phyloP scores from a whole-genome alignment of 2,797 vertebrate genomes.

The Phaenicophaeus curvirostris region DNA sequence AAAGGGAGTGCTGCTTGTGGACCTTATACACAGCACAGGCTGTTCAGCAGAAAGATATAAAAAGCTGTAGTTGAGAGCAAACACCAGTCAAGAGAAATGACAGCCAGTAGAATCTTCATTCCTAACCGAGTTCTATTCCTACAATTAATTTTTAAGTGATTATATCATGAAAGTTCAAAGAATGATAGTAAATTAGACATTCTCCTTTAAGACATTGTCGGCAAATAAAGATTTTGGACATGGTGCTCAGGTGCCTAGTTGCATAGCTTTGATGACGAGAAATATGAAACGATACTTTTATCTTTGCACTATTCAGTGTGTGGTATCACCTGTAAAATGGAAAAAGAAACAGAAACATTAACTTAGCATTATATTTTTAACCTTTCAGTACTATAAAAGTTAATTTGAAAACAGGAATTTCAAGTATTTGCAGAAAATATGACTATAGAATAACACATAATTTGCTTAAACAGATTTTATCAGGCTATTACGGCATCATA shows the following conservation, averaged over 20 bases:
- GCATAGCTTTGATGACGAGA: background rate
- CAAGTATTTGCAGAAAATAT: background rate
- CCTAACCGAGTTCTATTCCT: background rate
- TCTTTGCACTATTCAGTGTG: background rate
- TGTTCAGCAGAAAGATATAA: background rate
- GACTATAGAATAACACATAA: background rate
- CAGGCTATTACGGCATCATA: too few species aligned
- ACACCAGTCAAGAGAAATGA: background rate
- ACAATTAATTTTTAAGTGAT: background rate
- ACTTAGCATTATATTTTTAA: background rate
- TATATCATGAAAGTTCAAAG: background rate
- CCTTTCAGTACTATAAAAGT: background rate
- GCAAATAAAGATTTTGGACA: background rate
- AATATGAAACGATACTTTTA: background rate
- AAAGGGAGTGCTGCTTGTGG: background rate
- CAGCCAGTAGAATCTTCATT: background rate
- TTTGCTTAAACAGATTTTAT: background rate
- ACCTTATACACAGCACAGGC: background rate
- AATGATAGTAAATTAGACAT: background rate
- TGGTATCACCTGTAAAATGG: background rate
- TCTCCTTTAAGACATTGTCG: background rate
- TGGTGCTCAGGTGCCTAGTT: background rate
- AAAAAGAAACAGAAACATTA: background rate
- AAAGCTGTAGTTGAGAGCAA: background rate
- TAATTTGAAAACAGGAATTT: background rate